A percentile compares a stretch with the other conserved stretches of the same genome.
Conservation (phyloP, 2,113 vertebrate species). For the Isurus oxyrinchus region DNA sequence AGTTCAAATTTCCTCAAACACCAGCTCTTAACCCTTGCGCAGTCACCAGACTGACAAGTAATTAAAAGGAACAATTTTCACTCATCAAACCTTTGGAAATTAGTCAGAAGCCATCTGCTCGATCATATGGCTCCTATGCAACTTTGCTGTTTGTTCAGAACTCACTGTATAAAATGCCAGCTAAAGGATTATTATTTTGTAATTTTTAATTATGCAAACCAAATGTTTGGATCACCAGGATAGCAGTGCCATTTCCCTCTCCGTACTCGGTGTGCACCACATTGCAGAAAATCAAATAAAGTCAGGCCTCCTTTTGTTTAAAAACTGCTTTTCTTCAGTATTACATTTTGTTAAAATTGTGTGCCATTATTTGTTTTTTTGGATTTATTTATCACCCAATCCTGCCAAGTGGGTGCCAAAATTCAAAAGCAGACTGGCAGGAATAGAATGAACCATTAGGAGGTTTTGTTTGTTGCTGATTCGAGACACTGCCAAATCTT, state of each 20-base stretch:
- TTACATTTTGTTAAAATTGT: neutral
- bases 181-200: neutral
- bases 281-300: neutral
- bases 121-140: constrained; percentile 69
- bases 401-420: neutral
- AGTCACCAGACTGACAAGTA: constrained; percentile 77
- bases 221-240: neutral
- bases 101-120: constrained; percentile 79
- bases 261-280: neutral
- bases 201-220: constrained; percentile 28
- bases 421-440: neutral
- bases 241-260: neutral
- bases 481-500: neutral
- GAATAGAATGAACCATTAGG: neutral
- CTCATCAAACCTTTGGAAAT: constrained; percentile 72
- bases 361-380: neutral
- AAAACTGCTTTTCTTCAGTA: neutral
- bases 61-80: constrained; percentile 83
- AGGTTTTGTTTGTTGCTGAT: neutral
- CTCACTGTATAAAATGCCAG: constrained; percentile 40
- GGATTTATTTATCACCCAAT: neutral
- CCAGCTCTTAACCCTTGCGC: constrained; percentile 64
- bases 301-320: neutral
- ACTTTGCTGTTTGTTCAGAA: constrained; percentile 61
- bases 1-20: constrained; percentile 21